These are phyloP conservation scores for Drosophila pectinifera DNA, from an alignment of 1,140 invertebrate genomes.

Conservation along the genomic window DNA sequence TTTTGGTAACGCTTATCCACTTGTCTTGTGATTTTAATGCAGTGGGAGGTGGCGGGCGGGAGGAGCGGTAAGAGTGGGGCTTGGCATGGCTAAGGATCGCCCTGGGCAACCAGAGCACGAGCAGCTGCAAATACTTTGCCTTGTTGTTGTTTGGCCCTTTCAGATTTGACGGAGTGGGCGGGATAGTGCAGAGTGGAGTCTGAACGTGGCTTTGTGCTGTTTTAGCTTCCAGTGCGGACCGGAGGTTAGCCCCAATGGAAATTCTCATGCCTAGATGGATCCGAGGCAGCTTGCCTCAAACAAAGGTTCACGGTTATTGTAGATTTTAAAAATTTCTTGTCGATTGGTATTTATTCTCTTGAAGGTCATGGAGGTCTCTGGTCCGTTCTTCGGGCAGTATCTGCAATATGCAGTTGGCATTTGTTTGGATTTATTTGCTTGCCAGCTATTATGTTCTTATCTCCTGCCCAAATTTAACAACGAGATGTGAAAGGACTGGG, in stretches of 20 bases:
- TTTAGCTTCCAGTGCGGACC: not conserved
- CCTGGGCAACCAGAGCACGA: constrained; percentile 66
- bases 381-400: not conserved
- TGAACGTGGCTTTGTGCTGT: constrained; percentile 15
- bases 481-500: constrained; percentile 5
- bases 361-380: not conserved
- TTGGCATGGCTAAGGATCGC: constrained; percentile 72
- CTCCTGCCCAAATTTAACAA: constrained; percentile 53
- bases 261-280: constrained; percentile 10
- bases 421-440: constrained; percentile 72
- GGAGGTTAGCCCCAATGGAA: constrained; percentile 10
- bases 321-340: not conserved
- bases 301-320: not conserved
- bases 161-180: constrained; percentile 15
- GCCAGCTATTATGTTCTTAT: constrained; percentile 29
- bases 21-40: constrained; percentile 81
- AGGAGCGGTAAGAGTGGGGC: not conserved
- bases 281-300: not conserved
- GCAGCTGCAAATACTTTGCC: constrained; percentile 70
- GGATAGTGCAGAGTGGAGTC: constrained; percentile 6
- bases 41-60: constrained; percentile 57
- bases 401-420: constrained; percentile 63
- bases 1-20: constrained; percentile 81
- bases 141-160: constrained; percentile 63
- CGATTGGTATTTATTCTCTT: not conserved